Evolutionary conservation across 2,113 vertebrate species (phyloP).

Genomic region (Prinia subflava): DNA sequence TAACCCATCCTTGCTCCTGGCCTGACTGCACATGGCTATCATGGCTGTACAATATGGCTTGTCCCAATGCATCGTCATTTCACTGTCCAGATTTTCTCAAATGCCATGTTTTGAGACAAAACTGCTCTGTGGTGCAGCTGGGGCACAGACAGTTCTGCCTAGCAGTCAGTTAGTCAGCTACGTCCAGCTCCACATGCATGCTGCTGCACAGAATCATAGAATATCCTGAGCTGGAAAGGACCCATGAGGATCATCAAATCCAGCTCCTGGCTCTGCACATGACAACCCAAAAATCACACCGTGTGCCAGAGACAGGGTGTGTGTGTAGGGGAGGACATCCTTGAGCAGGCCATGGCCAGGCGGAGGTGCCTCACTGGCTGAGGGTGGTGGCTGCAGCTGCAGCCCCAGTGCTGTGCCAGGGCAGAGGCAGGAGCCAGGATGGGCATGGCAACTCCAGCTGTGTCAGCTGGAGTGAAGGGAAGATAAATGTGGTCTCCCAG

Average conservation of each 20-base stretch:
- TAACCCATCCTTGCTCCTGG: neutral
- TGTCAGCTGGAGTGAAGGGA: neutral
- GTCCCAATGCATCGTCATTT: neutral
- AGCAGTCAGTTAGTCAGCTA: neutral
- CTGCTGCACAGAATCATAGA: neutral
- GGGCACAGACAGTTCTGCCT: neutral
- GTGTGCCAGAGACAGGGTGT: neutral
- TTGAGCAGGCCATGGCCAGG: neutral
- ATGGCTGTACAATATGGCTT: neutral
- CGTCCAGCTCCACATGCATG: rapidly evolving
- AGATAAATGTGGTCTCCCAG: neutral
- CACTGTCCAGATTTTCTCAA: neutral
- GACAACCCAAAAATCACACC: neutral
- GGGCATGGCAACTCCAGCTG: neutral
- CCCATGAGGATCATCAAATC: neutral
- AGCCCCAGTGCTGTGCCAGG: neutral
- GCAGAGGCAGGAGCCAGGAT: neutral
- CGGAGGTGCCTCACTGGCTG: neutral
- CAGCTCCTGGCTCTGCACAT: neutral
- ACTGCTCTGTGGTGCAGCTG: neutral
- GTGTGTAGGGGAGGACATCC: neutral
- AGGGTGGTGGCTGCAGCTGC: rapidly evolving
- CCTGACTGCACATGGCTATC: neutral
- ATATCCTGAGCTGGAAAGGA: neutral
- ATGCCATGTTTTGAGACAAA: neutral